Evolutionary conservation across 2,888 invertebrate species (phyloP), one percentile per base, ranked within the genome.

Genomic region (Phania funesta): DNA sequence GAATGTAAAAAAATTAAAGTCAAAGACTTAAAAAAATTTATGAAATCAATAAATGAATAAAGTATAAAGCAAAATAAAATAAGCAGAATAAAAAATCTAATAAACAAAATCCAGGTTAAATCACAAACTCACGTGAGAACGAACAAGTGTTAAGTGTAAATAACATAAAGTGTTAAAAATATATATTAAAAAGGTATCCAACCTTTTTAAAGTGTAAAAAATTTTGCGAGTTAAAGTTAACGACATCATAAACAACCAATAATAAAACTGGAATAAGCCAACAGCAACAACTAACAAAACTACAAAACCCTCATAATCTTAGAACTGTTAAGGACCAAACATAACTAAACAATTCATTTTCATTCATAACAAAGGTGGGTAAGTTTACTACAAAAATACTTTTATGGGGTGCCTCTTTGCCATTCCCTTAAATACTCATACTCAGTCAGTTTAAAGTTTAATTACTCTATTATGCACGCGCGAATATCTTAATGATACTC

Each of bases 291-390:
- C 20, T n/a, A 26, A 22, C 24, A 46, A 48, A 16, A 29, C 32
- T 22, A 50, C 35, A 48, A 29, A 32, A 62, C 29, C 76, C 68
- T 76, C 60, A 68, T 18, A 76, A 68, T 68, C 50, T 52, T 50
- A 20, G 60, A 44, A 35, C 50, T 24, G 32, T 68, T 76, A 52
- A 76, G 76, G 68, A 76, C 68, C 41, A 60, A 75, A 60, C 50
- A 50, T 41, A 67, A 29, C 18, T 20, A 52, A 68, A 77, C 58
- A 20, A 50, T 65, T 79, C 65, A 65, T 32, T 71, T 58, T 65
- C 65, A 73, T 60, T 79, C 68, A 68, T 46, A 64, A 75, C 18
- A 62, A 70, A 78, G 64, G 71, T 70, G 41, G 6, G 68, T 77
- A 26, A 41, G 1, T 46, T 32, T 20, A 1, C n/a, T 13, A 32